These are phyloP conservation scores for Diplogasteroides magnus DNA, from an alignment of 1,140 invertebrate genomes.

Conservation along the genomic window DNA sequence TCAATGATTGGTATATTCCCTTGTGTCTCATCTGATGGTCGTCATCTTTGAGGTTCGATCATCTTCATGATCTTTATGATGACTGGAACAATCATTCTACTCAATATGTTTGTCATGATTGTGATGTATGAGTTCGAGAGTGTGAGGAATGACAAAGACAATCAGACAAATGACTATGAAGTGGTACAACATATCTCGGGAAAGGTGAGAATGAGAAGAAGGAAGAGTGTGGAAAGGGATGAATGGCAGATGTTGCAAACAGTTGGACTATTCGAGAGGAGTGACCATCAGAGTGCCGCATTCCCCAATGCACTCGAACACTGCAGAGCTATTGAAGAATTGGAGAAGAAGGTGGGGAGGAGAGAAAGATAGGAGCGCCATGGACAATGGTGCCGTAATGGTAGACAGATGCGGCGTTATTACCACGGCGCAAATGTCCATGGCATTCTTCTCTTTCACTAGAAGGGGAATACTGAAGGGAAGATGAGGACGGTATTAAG, in stretches of 20 bases:
- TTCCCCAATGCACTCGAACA: slow-evolving; percentile 1
- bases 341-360: not conserved
- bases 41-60: slow-evolving; percentile 58
- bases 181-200: slow-evolving; percentile 28
- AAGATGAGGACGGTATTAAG: not conserved
- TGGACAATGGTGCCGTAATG: too few species aligned
- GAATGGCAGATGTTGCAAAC: slow-evolving; percentile 6
- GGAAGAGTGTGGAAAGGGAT: too few species aligned
- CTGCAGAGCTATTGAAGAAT: not conserved
- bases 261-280: slow-evolving; percentile 12
- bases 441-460: too few species aligned
- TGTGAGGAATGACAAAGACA: slow-evolving; percentile 28
- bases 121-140: slow-evolving; percentile 61
- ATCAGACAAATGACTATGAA: slow-evolving; percentile 37
- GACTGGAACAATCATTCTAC: slow-evolving; percentile 60
- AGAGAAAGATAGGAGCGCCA: too few species aligned
- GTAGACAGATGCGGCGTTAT: too few species aligned
- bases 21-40: not conserved
- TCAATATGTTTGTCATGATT: slow-evolving; percentile 64
- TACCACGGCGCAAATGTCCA: too few species aligned
- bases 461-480: too few species aligned
- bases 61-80: slow-evolving; percentile 62
- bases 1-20: slow-evolving; percentile 43
- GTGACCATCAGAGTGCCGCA: slow-evolving; percentile 7
- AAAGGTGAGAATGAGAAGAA: slow-evolving; percentile 22